Evolutionary conservation across 2,797 vertebrate genomes (phyloP), one percentile per base, ranked within the genome.

Genomic region (Cryptoprocta ferox): DNA sequence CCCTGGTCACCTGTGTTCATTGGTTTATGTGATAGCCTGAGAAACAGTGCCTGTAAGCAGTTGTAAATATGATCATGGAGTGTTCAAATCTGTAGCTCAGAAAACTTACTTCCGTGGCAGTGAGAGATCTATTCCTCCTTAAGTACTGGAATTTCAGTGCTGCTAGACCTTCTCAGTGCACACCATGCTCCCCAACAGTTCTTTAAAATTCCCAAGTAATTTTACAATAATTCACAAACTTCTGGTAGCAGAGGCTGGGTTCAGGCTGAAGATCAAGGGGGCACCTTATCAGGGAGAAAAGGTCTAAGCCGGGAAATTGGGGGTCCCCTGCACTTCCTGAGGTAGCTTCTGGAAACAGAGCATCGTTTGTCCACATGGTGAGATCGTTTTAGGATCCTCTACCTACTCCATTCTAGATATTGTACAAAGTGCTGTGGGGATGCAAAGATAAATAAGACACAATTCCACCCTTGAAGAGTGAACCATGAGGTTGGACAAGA

Each of bases 151-250:
- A 42, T 82, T 59, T 66, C 6, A 78, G 16, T 0, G 14, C 16
- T 24, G 4, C 19, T 61, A 42, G 56, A 10, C 2, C 37, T 71
- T 79, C 35, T 48, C 0, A 50, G 61, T 30, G 26, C 4, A 30
- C 7, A n/a, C 2, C 0, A 2, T 4, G 6, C 14, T 80, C 24
- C 13, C 4, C 30, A 48, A 79, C 5, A 50, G 39, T 4, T 32
- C 9, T 82, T 84, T 78, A 71, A 94, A 68, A 65, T 56, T 13
- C 89, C 32, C 16, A 81, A 45, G 26, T 88, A 70, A 68, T 86
- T 95, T 93, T 73, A 37, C 1, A 84, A 2, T 30, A 75, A 75
- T 28, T 81, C 56, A 81, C 85, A 81, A 81, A 48, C 1, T 11
- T 50, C 6, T 71, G 19, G 56, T 76, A 84, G 48, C 24, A 63